phyloP scores from a whole-genome alignment of 2,113 vertebrate genomes.

The Entosphenus tridentatus region DNA sequence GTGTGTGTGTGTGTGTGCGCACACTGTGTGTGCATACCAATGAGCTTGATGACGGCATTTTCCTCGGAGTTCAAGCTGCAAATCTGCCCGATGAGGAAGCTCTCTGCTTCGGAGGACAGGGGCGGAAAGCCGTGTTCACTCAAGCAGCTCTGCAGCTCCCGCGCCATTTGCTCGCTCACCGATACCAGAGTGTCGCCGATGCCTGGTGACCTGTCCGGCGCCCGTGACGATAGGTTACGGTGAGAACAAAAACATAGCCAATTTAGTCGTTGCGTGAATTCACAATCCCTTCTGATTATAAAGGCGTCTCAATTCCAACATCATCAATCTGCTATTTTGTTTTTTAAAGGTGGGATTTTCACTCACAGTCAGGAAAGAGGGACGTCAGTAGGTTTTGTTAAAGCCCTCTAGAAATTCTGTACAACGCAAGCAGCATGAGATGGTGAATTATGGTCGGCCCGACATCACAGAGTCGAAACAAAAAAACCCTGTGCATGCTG shows the following conservation, averaged over 20 bases:
- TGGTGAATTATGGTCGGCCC: too few relatives aligned
- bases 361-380: too few relatives aligned
- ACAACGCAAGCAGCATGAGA: too few relatives aligned
- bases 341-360: background rate
- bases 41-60: too few relatives aligned
- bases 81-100: constrained; percentile 52
- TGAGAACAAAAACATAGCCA: background rate
- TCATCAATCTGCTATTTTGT: background rate
- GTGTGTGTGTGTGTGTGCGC: too few relatives aligned
- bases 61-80: too few relatives aligned
- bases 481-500: too few relatives aligned
- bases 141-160: constrained; percentile 44
- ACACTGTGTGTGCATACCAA: too few relatives aligned
- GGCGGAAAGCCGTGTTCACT: constrained; percentile 38
- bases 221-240: background rate
- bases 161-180: constrained; percentile 49
- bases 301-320: background rate
- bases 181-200: constrained; percentile 37
- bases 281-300: background rate
- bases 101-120: constrained; percentile 26
- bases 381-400: too few relatives aligned
- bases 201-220: constrained; percentile 31
- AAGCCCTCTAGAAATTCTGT: too few relatives aligned
- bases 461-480: too few relatives aligned
- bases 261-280: background rate